Evolutionary conservation across 2,888 invertebrate species (phyloP), one percentile per base, ranked within the genome.

Genomic region (Colostygia pectinataria): DNA sequence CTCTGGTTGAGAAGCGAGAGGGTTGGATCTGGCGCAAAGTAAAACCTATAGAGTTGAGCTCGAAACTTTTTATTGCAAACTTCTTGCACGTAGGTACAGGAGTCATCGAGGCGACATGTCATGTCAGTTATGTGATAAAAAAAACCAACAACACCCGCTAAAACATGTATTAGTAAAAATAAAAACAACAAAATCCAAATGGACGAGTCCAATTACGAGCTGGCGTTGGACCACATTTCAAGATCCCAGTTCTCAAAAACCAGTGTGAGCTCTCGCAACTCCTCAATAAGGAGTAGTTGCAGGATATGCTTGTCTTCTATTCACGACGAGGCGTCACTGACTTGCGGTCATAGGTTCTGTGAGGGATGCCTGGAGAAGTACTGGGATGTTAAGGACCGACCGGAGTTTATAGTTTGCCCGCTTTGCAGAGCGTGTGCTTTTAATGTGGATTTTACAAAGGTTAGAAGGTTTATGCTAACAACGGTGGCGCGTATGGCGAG

Each of bases 311-410:
- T 86, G 18, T 81, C 82, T 0, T 56, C 64, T 2, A 67, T 81
- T 5, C 53, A 67, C 10, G 64, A 74, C 12, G 78, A 81, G 0
- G 77, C 77, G 1, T 55, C 56, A 0, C 57, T 84, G 24, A 69
- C 71, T 1, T 86, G 85, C 55, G 83, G 83, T 1, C 86, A 86
- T 56, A 68, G 64, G 38, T 86, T 83, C 55, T 86, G 86, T 43
- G 75, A 79, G 54, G 57, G 49, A 5, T 85, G 85, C 52, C 52
- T 83, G 7, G 57, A 66, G 14, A 63, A 63, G 27, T 83, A 81
- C 51, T 79, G 83, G 76, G 66, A 73, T 3, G 55, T 66, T 2
- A 66, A 61, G 14, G 66, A 77, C 5, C 74, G 73, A 31, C 75
- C 76, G 0, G 70, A 70, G 14, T 71, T 61, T 15, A 73, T 79